Percentiles rank a stretch among this genome's conserved stretches.
phyloP scores from a whole-genome alignment of 2,888 invertebrate genomes.

The Rhabditoides inermis region DNA sequence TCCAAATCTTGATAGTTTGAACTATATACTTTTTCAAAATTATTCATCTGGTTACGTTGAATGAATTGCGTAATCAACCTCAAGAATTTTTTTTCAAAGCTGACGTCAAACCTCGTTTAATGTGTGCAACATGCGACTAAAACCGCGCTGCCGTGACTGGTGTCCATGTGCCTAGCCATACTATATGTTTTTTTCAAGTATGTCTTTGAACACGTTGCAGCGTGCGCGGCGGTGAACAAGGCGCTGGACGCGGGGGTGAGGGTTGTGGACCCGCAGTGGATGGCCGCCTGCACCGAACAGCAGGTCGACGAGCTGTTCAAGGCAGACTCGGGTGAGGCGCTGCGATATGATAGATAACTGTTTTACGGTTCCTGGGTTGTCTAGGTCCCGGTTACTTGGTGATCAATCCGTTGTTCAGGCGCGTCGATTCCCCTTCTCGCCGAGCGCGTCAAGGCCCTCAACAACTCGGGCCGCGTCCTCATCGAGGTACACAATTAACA shows the following conservation, averaged over 20 bases:
- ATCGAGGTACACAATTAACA: constrained; percentile 44
- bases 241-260: constrained; percentile 72
- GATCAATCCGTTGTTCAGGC: constrained; percentile 22
- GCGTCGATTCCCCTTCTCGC: constrained; percentile 68
- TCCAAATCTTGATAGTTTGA: too few species aligned
- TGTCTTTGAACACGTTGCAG: constrained; percentile 14
- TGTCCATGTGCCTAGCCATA: too few species aligned
- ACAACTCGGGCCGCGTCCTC: constrained; percentile 59
- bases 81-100: too few species aligned
- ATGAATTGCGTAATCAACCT: too few species aligned
- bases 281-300: constrained; percentile 64
- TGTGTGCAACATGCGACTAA: too few species aligned
- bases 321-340: constrained; percentile 63
- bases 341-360: not conserved
- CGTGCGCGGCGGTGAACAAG: constrained; percentile 35
- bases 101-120: too few species aligned
- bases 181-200: too few species aligned
- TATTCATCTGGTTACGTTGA: too few species aligned
- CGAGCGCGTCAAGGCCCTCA: constrained; percentile 69
- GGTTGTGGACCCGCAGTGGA: constrained; percentile 55
- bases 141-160: too few species aligned
- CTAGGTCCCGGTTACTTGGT: not conserved
- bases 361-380: not conserved
- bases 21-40: too few species aligned
- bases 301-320: constrained; percentile 62